phyloP scores from a whole-genome alignment of 2,797 vertebrate genomes.

The Silurus lanzhouensis region DNA sequence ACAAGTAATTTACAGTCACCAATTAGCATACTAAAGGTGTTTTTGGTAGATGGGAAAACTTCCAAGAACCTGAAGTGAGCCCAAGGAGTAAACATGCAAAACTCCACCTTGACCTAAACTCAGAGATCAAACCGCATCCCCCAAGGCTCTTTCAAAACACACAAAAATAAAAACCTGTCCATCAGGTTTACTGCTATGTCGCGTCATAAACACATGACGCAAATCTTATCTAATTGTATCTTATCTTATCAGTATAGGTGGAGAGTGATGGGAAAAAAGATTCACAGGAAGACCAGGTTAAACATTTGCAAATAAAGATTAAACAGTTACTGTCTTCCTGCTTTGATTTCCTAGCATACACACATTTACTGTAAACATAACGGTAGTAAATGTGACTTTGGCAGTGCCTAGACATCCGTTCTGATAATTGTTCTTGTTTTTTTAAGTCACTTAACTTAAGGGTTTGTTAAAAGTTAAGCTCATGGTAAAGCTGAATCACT shows the following conservation, averaged over 20 bases:
- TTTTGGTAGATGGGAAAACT: neutral
- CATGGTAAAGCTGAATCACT: neutral
- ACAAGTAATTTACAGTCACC: neutral
- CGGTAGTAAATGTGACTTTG: neutral
- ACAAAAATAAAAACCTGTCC: neutral
- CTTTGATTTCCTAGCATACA: neutral
- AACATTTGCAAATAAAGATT: neutral
- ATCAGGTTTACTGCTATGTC: neutral
- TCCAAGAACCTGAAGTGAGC: neutral
- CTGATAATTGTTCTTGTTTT: neutral
- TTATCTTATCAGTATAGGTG: constrained; percentile 1
- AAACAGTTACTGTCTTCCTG: neutral
- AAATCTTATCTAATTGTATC: neutral
- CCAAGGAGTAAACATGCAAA: neutral
- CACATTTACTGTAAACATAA: neutral
- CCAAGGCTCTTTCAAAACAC: neutral
- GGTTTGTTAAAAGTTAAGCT: neutral
- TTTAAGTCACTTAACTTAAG: neutral
- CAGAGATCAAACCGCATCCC: neutral
- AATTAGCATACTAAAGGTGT: neutral
- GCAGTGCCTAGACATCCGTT: neutral
- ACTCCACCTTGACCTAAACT: neutral
- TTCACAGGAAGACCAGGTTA: neutral
- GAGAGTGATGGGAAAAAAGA: neutral
- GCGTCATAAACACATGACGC: neutral